These are phyloP conservation scores for Paramisgurnus dabryanus DNA, from an alignment of 2,113 vertebrate species.

Conservation along the genomic window DNA sequence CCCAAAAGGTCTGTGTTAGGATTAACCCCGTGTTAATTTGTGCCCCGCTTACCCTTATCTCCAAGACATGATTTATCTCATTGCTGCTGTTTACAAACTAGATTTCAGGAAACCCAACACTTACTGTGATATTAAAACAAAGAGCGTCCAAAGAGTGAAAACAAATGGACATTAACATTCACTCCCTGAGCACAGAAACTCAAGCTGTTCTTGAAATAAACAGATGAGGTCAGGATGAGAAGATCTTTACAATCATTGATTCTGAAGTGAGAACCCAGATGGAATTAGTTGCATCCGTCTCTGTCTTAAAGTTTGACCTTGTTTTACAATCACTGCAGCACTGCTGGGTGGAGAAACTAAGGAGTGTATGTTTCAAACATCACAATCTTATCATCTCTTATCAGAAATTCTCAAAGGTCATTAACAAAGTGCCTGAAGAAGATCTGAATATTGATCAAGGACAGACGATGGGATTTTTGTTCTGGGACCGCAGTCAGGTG, in stretches of 20 bases:
- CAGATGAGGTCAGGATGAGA: too few species aligned
- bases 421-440: slow-evolving; percentile 35
- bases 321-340: not conserved
- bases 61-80: too few species aligned
- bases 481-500: not conserved
- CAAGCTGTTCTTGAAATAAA: not conserved
- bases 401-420: slow-evolving; percentile 39
- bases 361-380: not conserved
- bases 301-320: slow-evolving; percentile 3
- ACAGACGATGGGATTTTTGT: not conserved
- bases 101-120: too few species aligned
- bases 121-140: too few species aligned
- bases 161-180: not conserved
- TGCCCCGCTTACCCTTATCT: too few species aligned
- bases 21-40: too few species aligned
- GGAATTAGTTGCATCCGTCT: not conserved
- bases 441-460: slow-evolving; percentile 37
- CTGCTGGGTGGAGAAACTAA: not conserved
- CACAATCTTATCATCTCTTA: slow-evolving; percentile 37
- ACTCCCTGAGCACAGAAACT: too few species aligned
- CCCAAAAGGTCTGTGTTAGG: too few species aligned
- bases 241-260: slow-evolving; percentile 5
- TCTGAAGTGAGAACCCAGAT: not conserved
- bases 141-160: too few species aligned
- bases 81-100: too few species aligned